These are phyloP conservation scores for Emydoidea blandingii DNA, from an alignment of 2,797 vertebrate genomes.

Conservation along the genomic window DNA sequence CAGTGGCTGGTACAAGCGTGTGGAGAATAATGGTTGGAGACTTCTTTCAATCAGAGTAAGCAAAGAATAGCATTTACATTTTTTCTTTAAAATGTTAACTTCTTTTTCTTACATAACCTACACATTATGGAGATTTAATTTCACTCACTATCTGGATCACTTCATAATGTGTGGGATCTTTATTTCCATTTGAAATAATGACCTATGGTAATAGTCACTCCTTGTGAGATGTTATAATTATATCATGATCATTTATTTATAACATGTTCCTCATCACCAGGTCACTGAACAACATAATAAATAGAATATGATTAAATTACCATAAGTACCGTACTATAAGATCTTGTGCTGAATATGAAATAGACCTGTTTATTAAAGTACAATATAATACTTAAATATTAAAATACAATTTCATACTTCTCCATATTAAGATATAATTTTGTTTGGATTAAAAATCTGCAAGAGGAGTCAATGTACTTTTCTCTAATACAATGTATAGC, in stretches of 20 bases:
- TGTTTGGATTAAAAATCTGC: neutral
- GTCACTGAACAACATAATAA: neutral
- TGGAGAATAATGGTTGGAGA: slow-evolving; percentile 90
- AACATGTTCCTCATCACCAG: neutral
- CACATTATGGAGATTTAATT: neutral
- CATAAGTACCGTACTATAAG: neutral
- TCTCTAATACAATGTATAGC: neutral
- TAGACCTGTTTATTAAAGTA: neutral
- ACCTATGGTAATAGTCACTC: neutral
- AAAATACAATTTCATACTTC: neutral
- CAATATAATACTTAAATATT: neutral
- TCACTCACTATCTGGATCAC: neutral
- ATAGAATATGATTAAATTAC: neutral
- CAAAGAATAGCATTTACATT: neutral
- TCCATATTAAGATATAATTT: neutral
- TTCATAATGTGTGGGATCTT: neutral
- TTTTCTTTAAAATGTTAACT: neutral
- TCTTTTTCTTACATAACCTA: neutral
- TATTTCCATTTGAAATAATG: neutral
- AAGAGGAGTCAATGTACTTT: neutral
- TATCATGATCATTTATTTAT: neutral
- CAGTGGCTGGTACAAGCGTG: slow-evolving; percentile 82
- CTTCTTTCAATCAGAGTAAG: slow-evolving; percentile 80
- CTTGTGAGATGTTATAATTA: neutral
- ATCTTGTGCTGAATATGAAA: neutral